Evolutionary conservation across 2,797 vertebrate species (phyloP).

Genomic region (Oreonectes daqikongensis): DNA sequence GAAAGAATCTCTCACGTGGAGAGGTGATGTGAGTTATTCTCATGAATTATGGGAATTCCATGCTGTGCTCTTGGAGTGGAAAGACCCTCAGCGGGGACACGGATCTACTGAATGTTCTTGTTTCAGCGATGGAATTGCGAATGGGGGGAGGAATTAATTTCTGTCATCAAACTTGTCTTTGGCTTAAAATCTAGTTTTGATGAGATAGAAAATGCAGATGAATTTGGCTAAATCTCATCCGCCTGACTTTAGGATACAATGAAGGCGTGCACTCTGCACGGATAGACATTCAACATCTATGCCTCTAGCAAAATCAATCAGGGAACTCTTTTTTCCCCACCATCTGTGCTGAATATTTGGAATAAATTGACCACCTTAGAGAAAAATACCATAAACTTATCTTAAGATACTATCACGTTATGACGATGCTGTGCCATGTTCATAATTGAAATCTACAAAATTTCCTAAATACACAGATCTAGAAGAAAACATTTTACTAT

Average conservation of each 20-base stretch:
- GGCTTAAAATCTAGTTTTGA: constrained; percentile 42
- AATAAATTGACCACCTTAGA: constrained; percentile 3
- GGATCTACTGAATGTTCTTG: constrained; percentile 7
- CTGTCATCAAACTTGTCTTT: constrained; percentile 27
- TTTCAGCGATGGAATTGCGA: constrained; percentile 30
- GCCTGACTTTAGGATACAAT: constrained; percentile 31
- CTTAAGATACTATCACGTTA: too few species aligned
- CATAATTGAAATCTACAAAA: too few species aligned
- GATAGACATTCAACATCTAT: constrained; percentile 9
- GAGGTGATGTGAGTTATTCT: constrained; percentile 34
- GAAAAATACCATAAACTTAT: too few species aligned
- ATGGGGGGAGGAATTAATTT: constrained; percentile 41
- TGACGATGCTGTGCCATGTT: too few species aligned
- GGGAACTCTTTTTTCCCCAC: constrained; percentile 4
- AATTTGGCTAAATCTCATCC: constrained; percentile 20
- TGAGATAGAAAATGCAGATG: constrained; percentile 40
- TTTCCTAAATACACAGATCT: too few species aligned
- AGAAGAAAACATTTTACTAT: too few species aligned
- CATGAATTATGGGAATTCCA: constrained; percentile 26
- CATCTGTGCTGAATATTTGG: constrained; percentile 15
- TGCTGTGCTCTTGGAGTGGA: constrained; percentile 41
- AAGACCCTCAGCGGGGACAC: constrained; percentile 25
- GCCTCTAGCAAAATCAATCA: constrained; percentile 38
- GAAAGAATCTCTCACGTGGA: constrained; percentile 33
- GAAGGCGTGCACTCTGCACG: background rate